phyloP scores from a whole-genome alignment of 2,888 invertebrate genomes.

The Pristionchus entomophagus region DNA sequence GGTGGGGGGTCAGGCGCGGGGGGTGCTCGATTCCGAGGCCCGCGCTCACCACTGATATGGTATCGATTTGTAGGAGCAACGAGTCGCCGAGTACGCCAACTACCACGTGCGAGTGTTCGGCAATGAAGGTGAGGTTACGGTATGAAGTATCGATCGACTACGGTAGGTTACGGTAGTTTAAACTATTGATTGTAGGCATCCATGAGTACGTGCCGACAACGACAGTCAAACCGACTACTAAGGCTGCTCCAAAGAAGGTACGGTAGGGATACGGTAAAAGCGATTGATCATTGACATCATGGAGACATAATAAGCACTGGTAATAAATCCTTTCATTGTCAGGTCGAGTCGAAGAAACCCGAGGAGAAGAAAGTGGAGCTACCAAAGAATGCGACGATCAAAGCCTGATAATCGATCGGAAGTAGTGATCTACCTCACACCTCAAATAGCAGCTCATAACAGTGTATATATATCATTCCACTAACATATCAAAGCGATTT shows the following conservation, averaged over 20 bases:
- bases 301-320: background rate
- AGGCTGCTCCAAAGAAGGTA: background rate
- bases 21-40: background rate
- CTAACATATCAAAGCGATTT: background rate
- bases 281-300: background rate
- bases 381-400: background rate
- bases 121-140: background rate
- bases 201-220: background rate
- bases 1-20: no score
- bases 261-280: background rate
- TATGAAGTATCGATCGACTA: background rate
- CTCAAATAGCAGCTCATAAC: background rate
- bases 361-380: background rate
- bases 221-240: constrained; percentile 29
- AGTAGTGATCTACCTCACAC: background rate
- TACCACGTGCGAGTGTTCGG: constrained; percentile 36
- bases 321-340: background rate
- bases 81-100: constrained; percentile 42
- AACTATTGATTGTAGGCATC: background rate
- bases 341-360: background rate
- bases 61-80: constrained; percentile 19
- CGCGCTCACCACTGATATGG: no score
- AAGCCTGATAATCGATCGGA: constrained; percentile 12
- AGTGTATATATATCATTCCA: constrained; percentile 14
- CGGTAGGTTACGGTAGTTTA: background rate